These are phyloP conservation scores for Anableps anableps DNA, from an alignment of 2,797 vertebrate species.

Conservation along the genomic window DNA sequence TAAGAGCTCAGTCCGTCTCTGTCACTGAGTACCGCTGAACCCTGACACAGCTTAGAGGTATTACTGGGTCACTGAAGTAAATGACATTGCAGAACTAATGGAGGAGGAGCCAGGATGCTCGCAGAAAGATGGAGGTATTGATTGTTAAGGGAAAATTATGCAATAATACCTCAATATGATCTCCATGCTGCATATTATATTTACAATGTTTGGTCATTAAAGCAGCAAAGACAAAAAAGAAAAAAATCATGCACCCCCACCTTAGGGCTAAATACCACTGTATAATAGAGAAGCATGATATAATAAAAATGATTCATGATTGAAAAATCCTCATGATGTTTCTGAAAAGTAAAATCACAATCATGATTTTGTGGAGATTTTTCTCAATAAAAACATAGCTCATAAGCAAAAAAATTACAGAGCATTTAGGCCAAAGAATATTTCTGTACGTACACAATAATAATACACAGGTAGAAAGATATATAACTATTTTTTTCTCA, in stretches of 20 bases:
- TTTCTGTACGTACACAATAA: neutral
- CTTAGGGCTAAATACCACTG: slow-evolving; percentile 14
- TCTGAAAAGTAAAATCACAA: neutral
- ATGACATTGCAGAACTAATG: slow-evolving; percentile 44
- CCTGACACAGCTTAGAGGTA: slow-evolving; percentile 74
- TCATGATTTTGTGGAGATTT: neutral
- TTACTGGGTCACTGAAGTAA: slow-evolving; percentile 71
- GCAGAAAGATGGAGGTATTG: slow-evolving; percentile 41
- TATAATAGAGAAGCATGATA: neutral
- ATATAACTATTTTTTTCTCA: neutral
- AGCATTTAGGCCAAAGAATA: neutral
- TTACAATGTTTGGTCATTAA: slow-evolving; percentile 19
- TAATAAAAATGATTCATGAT: no score
- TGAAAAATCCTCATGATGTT: no score
- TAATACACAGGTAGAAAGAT: neutral
- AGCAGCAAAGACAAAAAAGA: slow-evolving; percentile 22
- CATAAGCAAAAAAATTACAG: no score
- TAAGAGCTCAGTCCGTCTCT: slow-evolving; percentile 79
- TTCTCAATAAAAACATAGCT: no score
- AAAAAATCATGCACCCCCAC: slow-evolving; percentile 12
- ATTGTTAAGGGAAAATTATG: slow-evolving; percentile 37
- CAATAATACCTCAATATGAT: slow-evolving; percentile 26
- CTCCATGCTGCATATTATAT: neutral
- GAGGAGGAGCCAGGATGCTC: slow-evolving; percentile 28
- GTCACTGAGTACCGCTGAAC: slow-evolving; percentile 70